Percentiles rank a stretch among this genome's conserved stretches.
phyloP scores from a whole-genome alignment of 2,797 vertebrate genomes.

The Glyptemys insculpta region DNA sequence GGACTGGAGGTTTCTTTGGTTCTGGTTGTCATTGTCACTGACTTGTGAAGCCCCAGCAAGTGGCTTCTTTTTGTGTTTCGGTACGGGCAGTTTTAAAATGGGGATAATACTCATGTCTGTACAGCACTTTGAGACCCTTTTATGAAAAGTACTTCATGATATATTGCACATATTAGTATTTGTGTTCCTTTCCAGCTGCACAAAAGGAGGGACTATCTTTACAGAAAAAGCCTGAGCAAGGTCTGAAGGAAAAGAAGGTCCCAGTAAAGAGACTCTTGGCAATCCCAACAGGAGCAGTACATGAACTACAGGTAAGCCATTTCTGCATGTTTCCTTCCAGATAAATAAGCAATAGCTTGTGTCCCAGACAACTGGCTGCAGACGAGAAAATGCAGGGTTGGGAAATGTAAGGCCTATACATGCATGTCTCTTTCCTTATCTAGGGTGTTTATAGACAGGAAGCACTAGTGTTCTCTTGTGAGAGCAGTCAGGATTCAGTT shows the following conservation, averaged over 20 bases:
- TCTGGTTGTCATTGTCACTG: neutral
- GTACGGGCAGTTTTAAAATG: neutral
- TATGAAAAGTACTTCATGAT: neutral
- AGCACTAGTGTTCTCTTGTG: neutral
- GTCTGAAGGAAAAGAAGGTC: constrained; percentile 49
- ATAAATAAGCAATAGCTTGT: neutral
- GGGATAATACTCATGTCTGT: neutral
- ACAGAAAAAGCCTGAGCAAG: constrained; percentile 59
- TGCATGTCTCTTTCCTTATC: neutral
- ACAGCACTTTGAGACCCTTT: neutral
- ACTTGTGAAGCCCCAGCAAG: neutral
- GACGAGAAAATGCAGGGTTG: neutral
- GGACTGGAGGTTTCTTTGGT: neutral
- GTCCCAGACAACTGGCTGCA: neutral
- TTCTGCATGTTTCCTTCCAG: constrained; percentile 23
- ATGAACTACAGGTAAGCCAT: constrained; percentile 75
- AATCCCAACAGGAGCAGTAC: constrained; percentile 35
- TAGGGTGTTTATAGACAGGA: neutral
- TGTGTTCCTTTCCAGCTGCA: constrained; percentile 58
- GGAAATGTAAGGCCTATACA: neutral
- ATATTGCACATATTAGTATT: neutral
- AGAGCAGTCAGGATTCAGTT: neutral
- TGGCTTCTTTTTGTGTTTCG: neutral
- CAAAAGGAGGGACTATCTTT: constrained; percentile 18
- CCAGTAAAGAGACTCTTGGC: constrained; percentile 31